Conservation (phyloP, 2,113 vertebrate genomes). For the Tauraco erythrolophus region DNA sequence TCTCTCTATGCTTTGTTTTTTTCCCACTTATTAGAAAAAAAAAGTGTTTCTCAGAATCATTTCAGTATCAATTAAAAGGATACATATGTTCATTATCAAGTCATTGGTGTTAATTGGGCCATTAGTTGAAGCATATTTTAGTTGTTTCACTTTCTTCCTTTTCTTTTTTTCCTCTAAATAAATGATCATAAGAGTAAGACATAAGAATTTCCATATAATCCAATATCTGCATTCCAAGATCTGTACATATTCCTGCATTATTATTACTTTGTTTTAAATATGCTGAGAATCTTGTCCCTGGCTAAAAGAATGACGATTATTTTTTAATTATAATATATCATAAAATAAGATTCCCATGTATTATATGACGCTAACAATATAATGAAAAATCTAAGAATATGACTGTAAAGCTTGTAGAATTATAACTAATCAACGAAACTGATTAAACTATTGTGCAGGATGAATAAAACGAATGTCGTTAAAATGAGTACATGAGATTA, state of each 20-base stretch:
- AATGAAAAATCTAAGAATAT: neutral
- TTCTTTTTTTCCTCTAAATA: neutral
- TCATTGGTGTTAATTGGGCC: neutral
- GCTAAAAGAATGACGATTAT: conserved; percentile 9
- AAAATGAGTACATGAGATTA: neutral
- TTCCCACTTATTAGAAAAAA: neutral
- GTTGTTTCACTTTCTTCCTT: neutral
- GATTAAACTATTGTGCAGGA: neutral
- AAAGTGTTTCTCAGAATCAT: neutral
- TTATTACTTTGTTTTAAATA: conserved; percentile 4
- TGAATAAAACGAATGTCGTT: conserved; percentile 36
- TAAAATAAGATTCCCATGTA: neutral
- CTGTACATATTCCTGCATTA: neutral
- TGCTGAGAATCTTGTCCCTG: neutral
- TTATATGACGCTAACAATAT: neutral
- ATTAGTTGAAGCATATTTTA: neutral
- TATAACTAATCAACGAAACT: conserved; percentile 45
- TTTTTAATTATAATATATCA: conserved; percentile 25
- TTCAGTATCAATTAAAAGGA: neutral
- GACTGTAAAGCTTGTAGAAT: conserved; percentile 6
- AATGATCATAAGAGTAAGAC: neutral
- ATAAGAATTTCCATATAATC: neutral
- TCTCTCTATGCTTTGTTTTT: neutral
- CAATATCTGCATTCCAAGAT: neutral
- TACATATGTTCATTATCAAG: neutral